These are phyloP conservation scores for Temnothorax curvispinosus DNA, from an alignment of 1,140 invertebrate genomes.

Conservation along the genomic window DNA sequence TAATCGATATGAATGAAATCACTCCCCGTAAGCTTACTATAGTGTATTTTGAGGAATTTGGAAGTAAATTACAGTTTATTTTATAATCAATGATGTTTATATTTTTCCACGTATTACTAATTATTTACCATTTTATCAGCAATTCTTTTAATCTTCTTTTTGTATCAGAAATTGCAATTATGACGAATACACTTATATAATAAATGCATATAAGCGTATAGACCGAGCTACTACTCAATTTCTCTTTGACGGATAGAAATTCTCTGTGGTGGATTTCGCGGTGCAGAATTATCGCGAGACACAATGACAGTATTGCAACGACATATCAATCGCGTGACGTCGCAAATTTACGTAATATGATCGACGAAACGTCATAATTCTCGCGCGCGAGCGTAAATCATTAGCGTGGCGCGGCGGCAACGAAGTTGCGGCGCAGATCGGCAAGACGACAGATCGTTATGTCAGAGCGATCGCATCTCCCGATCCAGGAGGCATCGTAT, in stretches of 20 bases:
- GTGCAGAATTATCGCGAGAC: background rate
- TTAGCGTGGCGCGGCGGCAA: conserved; percentile 11
- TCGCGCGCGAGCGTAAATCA: conserved; percentile 9
- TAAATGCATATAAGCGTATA: background rate
- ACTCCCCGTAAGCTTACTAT: no score
- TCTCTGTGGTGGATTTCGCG: background rate
- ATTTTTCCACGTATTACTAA: background rate
- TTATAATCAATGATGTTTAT: background rate
- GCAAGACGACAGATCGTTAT: conserved; percentile 61
- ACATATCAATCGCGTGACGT: conserved; percentile 45
- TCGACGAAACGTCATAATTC: conserved; percentile 49
- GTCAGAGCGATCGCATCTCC: conserved; percentile 51
- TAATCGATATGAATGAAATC: background rate
- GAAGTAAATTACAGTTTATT: background rate
- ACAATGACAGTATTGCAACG: conserved; percentile 9
- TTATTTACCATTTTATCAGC: background rate
- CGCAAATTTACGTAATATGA: conserved; percentile 26
- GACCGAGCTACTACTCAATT: background rate
- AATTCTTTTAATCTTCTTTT: background rate
- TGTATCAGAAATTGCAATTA: background rate
- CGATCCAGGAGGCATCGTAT: background rate
- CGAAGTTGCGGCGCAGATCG: conserved; percentile 6
- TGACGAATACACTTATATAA: background rate
- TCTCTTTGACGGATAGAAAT: background rate
- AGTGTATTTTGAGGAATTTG: background rate